Percentiles rank a stretch among this genome's conserved stretches.
phyloP scores from a whole-genome alignment of 1,140 invertebrate species.

The Phortica variegata region DNA sequence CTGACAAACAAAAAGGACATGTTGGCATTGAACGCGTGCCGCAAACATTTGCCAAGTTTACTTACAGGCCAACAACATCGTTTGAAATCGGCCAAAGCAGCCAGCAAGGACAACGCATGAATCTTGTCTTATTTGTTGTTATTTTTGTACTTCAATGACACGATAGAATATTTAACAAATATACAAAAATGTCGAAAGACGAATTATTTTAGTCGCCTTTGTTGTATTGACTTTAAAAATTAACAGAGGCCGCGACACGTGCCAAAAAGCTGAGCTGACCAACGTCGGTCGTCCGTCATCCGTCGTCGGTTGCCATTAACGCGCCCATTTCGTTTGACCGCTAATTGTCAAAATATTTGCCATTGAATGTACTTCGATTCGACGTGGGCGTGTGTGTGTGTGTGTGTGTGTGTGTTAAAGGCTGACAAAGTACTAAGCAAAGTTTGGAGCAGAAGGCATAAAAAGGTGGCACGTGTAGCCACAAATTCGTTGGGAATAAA shows the following conservation, averaged over 20 bases:
- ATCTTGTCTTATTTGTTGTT: too few relatives aligned
- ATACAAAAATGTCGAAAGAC: constrained; percentile 10
- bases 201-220: too few relatives aligned
- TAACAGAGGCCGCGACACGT: constrained; percentile 38
- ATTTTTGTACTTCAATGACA: neutral
- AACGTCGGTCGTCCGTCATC: constrained; percentile 11
- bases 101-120: too few relatives aligned
- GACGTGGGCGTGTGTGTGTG: too few relatives aligned
- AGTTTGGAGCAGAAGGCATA: too few relatives aligned
- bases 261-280: constrained; percentile 8
- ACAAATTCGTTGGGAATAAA: too few relatives aligned
- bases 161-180: neutral
- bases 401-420: too few relatives aligned
- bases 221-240: constrained; percentile 41
- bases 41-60: too few relatives aligned
- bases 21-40: constrained; percentile 12
- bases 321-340: constrained; percentile 42
- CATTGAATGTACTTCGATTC: constrained; percentile 7
- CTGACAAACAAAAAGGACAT: constrained; percentile 15
- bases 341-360: constrained; percentile 57
- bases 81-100: too few relatives aligned
- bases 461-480: too few relatives aligned
- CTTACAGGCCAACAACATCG: too few relatives aligned
- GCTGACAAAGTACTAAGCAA: too few relatives aligned
- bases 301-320: constrained; percentile 44